Percentiles rank a stretch among this genome's conserved stretches.
phyloP scores from a whole-genome alignment of 2,797 vertebrate genomes.

The Neostethus bicornis region DNA sequence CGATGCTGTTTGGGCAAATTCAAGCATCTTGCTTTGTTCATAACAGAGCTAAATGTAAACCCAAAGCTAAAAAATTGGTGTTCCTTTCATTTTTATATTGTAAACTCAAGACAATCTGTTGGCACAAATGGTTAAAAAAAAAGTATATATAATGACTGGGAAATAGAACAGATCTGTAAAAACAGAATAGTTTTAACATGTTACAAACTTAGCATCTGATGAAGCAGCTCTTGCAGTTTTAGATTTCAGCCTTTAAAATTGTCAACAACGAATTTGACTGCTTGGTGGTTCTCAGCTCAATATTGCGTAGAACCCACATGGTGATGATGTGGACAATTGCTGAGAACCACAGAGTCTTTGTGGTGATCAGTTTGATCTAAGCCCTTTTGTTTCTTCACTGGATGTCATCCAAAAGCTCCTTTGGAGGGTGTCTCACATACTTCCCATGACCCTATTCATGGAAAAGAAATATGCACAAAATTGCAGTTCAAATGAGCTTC shows the following conservation, averaged over 20 bases:
- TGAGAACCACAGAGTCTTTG: conserved; percentile 53
- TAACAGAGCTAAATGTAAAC: conserved; percentile 14
- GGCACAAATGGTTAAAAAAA: too few species aligned
- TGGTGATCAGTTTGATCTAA: conserved; percentile 57
- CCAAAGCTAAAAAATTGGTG: conserved; percentile 16
- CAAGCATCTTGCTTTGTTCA: conserved; percentile 36
- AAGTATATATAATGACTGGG: too few species aligned
- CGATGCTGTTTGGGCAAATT: conserved; percentile 11
- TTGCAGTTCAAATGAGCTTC: conserved; percentile 58
- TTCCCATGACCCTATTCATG: conserved; percentile 69
- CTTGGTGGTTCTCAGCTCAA: conserved; percentile 52
- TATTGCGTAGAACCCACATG: conserved; percentile 44
- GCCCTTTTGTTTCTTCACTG: conserved; percentile 68
- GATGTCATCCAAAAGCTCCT: conserved; percentile 66
- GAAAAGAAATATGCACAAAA: conserved; percentile 68
- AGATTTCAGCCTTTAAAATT: conserved; percentile 37
- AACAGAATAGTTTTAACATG: too few species aligned
- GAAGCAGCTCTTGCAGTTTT: conserved; percentile 11
- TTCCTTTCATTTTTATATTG: too few species aligned
- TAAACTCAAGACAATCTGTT: too few species aligned
- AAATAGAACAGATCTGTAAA: too few species aligned
- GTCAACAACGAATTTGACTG: conserved; percentile 65
- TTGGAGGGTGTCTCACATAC: conserved; percentile 64
- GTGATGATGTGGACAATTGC: conserved; percentile 57
- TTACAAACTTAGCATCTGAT: too few species aligned